Evolutionary conservation across 64 coral and sea anemone genomes (phyloP).

Genomic region (Porites lutea): DNA sequence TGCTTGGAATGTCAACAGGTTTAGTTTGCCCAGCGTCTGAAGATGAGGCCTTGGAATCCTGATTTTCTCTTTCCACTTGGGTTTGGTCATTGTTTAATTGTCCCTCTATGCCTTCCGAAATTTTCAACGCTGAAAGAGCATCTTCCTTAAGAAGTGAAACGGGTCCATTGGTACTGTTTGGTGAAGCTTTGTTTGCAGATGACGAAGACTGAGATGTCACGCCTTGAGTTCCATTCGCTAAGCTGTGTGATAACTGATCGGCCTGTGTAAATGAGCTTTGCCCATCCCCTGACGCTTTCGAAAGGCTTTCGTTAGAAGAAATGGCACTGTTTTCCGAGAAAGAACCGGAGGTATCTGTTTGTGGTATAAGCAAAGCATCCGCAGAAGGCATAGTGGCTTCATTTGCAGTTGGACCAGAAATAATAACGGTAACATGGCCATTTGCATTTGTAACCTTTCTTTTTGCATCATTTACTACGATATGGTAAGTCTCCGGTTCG

Average conservation of each 20-base stretch:
- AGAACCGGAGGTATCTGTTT: background rate
- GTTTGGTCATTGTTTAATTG: background rate
- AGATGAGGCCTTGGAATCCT: background rate
- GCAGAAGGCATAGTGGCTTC: background rate
- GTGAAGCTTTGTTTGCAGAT: background rate
- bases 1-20: background rate
- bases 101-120: conserved; percentile 28
- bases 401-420: conserved; percentile 37
- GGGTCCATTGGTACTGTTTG: background rate
- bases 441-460: conserved; percentile 49
- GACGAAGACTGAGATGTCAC: background rate
- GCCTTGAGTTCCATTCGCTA: background rate
- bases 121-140: background rate
- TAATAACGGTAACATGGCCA: conserved; percentile 41
- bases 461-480: conserved; percentile 24
- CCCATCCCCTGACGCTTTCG: background rate
- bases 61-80: background rate
- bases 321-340: background rate
- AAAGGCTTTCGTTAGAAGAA: background rate
- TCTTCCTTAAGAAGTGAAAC: conserved; percentile 30
- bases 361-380: conserved; percentile 22
- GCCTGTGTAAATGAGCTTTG: background rate
- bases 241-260: background rate
- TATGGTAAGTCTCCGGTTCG: conserved; percentile 29
- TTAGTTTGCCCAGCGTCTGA: background rate